phyloP scores from a whole-genome alignment of 1,140 invertebrate genomes.

The fruit fly (Drosophila melanogaster) region Release_6_plus_ISO1_MT NC_004354.4:360501-361000 shows the following conservation, averaged over 20 bases:
- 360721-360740: constrained; percentile 48
- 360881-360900: constrained; percentile 77
- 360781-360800: constrained; percentile 58
- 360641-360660: constrained; percentile 33
- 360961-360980: constrained; percentile 69
- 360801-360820: constrained; percentile 31
- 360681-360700: constrained; percentile 56
- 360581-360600: constrained; percentile 89
- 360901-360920: constrained; percentile 57
- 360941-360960: constrained; percentile 75
- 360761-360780: constrained; percentile 40
- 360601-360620: constrained; percentile 74
- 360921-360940: constrained; percentile 20
- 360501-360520: constrained; percentile 89
- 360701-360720: constrained; percentile 58
- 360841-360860: constrained; percentile 81
- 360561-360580: constrained; percentile 87
- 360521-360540: constrained; percentile 90
- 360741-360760: constrained; percentile 52
- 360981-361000: constrained; percentile 76
- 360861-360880: constrained; percentile 82
- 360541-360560: constrained; percentile 91
- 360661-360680: constrained; percentile 41
- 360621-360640: constrained; percentile 62
- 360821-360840: constrained; percentile 61